Evolutionary conservation across 2,888 invertebrate genomes (phyloP).

Genomic region (Eumacrocentrus americanus): DNA sequence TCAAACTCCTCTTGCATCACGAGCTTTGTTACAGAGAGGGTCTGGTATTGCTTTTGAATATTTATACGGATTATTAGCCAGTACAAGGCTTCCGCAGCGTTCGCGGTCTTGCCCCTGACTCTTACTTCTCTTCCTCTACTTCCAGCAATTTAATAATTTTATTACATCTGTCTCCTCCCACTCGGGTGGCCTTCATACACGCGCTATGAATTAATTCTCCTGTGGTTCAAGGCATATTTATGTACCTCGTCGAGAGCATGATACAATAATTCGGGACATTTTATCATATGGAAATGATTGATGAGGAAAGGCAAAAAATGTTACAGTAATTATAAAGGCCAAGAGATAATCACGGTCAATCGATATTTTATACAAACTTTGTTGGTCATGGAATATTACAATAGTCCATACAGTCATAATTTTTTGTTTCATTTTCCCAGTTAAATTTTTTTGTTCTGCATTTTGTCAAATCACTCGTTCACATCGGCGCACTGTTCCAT

Average conservation of each 20-base stretch:
- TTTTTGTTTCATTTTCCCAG: constrained; percentile 16
- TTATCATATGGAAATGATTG: not conserved
- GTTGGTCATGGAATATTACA: constrained; percentile 40
- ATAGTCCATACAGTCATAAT: constrained; percentile 31
- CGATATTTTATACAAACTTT: constrained; percentile 36
- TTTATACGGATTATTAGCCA: not conserved
- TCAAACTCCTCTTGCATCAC: not conserved
- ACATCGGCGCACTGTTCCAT: not conserved
- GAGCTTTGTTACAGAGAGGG: too few relatives aligned
- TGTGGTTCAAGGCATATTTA: constrained; percentile 5
- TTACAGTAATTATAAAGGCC: not conserved
- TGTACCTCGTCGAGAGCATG: not conserved
- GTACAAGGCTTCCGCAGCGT: not conserved
- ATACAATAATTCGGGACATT: constrained; percentile 11
- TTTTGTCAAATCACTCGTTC: not conserved
- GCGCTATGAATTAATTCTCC: constrained; percentile 6
- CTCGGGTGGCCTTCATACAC: not conserved
- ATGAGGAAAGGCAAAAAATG: not conserved
- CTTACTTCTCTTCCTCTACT: not conserved
- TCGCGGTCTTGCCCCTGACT: not conserved
- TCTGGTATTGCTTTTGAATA: not conserved
- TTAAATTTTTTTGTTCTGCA: not conserved
- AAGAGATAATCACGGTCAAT: constrained; percentile 27
- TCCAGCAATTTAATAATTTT: not conserved
- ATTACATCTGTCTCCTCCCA: not conserved